Conservation (phyloP, 2,888 invertebrate species). For the Chalcis sispes region DNA sequence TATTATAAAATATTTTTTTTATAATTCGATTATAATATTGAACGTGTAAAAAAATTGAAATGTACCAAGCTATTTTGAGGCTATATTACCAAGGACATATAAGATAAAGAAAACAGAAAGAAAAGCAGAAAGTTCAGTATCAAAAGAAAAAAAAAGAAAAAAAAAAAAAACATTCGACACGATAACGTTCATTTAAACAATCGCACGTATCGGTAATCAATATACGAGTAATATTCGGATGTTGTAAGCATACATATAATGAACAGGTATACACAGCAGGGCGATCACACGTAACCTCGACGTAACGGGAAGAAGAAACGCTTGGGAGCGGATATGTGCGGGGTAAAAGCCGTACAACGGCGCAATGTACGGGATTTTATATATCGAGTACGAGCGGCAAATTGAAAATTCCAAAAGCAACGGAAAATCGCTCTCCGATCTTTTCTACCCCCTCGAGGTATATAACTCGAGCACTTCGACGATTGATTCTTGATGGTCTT, state of each 20-base stretch:
- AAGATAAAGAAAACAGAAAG: too few species aligned
- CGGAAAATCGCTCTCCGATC: slow-evolving; percentile 43
- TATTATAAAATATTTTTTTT: too few species aligned
- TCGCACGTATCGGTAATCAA: slow-evolving; percentile 1
- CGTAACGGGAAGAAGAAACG: slow-evolving; percentile 40
- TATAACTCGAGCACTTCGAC: too few species aligned
- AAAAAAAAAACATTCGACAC: slow-evolving; percentile 27
- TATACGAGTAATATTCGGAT: too few species aligned
- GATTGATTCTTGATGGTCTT: slow-evolving; percentile 26
- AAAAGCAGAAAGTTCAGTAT: too few species aligned
- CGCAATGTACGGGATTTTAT: neutral
- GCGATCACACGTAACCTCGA: slow-evolving; percentile 22
- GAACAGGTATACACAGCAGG: slow-evolving; percentile 5
- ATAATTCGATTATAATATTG: too few species aligned
- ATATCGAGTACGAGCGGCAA: slow-evolving; percentile 1
- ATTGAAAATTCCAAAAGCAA: slow-evolving; percentile 42
- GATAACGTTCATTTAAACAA: slow-evolving; percentile 30
- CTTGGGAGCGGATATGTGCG: neutral
- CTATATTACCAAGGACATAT: too few species aligned
- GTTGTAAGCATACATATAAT: too few species aligned
- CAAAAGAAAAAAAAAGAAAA: too few species aligned
- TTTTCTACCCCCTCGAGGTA: slow-evolving; percentile 22
- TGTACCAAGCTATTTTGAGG: too few species aligned
- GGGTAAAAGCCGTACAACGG: neutral
- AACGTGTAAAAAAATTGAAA: too few species aligned